These are phyloP conservation scores for Odontocerum albicorne DNA, from an alignment of 2,888 invertebrate genomes.

Conservation along the genomic window DNA sequence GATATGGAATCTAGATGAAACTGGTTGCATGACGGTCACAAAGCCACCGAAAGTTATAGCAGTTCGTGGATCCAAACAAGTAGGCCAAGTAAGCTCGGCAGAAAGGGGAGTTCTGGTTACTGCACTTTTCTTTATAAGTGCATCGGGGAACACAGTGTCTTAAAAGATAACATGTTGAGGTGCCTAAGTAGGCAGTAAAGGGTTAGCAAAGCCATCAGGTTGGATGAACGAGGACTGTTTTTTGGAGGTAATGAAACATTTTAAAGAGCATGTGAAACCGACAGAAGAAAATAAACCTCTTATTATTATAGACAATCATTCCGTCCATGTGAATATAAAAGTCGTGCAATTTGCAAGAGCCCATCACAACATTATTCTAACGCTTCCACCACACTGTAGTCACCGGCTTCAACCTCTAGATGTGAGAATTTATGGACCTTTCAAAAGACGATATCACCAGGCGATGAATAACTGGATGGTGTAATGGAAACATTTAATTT, in stretches of 20 bases:
- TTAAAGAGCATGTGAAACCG: constrained; percentile 35
- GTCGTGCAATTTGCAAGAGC: constrained; percentile 33
- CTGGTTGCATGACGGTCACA: constrained; percentile 42
- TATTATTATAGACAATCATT: constrained; percentile 35
- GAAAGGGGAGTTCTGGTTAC: constrained; percentile 40
- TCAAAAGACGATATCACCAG: constrained; percentile 20
- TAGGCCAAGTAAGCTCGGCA: constrained; percentile 39
- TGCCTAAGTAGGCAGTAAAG: too few species aligned
- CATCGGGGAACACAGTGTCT: constrained; percentile 35
- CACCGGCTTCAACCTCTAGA: constrained; percentile 36
- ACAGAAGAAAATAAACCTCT: constrained; percentile 36
- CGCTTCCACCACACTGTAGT: constrained; percentile 36
- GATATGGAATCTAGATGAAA: constrained; percentile 43
- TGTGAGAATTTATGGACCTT: constrained; percentile 32
- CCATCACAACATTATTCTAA: constrained; percentile 31
- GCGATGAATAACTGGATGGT: constrained; percentile 36
- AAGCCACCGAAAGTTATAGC: constrained; percentile 42
- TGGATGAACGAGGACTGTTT: constrained; percentile 37
- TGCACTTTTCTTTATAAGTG: constrained; percentile 36
- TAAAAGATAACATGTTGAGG: too few species aligned
- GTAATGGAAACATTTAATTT: too few species aligned
- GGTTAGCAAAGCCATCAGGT: constrained; percentile 33
- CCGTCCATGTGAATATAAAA: constrained; percentile 35
- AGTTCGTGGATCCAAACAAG: constrained; percentile 37
- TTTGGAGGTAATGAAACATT: constrained; percentile 35